Evolutionary conservation across 2,888 invertebrate species (phyloP).

Genomic region (Philopedon plagiatum): DNA sequence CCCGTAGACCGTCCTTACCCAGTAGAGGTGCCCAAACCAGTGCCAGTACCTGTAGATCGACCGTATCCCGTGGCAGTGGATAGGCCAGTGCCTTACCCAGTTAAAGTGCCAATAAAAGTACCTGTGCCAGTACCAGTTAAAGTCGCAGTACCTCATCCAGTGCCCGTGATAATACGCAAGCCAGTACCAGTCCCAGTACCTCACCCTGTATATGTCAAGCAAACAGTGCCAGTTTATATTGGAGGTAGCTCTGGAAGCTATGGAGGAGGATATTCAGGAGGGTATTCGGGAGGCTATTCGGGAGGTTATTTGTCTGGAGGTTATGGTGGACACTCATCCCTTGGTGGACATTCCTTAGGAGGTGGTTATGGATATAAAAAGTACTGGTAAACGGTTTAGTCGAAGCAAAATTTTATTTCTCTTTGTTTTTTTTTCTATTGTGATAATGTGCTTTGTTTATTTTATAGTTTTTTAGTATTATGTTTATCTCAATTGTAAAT

Average conservation of each 20-base stretch:
- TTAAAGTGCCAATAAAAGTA: constrained; percentile 68
- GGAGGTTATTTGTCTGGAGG: constrained; percentile 26
- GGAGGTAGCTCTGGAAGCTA: constrained; percentile 10
- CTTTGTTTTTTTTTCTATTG: background rate
- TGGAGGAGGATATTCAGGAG: constrained; percentile 24
- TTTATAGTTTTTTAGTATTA: no score
- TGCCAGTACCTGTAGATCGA: constrained; percentile 70
- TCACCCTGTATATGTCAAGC: constrained; percentile 53
- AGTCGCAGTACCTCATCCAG: constrained; percentile 64
- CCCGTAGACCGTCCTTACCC: constrained; percentile 71
- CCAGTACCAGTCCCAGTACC: constrained; percentile 70
- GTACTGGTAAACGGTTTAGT: constrained; percentile 1
- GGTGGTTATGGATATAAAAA: constrained; percentile 27
- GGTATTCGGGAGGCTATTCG: constrained; percentile 30
- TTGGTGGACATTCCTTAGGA: constrained; percentile 19
- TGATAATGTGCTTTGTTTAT: constrained; percentile 11
- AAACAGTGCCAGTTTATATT: constrained; percentile 50
- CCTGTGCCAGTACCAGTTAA: constrained; percentile 64
- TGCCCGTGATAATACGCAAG: constrained; percentile 68
- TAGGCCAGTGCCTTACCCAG: constrained; percentile 70
- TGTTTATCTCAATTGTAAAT: no score
- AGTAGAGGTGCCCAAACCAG: constrained; percentile 69
- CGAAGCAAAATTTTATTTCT: background rate
- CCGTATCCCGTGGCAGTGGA: constrained; percentile 72
- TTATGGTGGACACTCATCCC: constrained; percentile 13